Evolutionary conservation across 92 coral and sea anemone species (phyloP), one percentile per base, ranked within the genome.

Genomic region (Ricordea florida): DNA sequence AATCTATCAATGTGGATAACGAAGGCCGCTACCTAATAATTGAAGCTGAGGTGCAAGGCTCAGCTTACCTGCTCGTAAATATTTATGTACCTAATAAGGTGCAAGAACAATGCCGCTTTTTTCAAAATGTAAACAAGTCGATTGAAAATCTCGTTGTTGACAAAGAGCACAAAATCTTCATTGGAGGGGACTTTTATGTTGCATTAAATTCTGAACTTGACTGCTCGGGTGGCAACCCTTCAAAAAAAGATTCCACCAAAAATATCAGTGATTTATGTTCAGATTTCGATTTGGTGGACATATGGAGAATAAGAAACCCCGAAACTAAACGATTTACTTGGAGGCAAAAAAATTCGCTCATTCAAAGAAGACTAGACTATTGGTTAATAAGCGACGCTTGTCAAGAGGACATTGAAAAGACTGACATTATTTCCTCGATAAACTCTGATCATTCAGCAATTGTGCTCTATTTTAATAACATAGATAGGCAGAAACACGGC

Each of bases 61-160:
- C 68, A 21, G 20, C 44, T 21, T 82, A 63, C 49, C 25, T 82
- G 18, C 28, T 82, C 4, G 82, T 67, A 2, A 82, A 74, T 28
- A 30, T 82, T 10, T 74, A 82, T 30, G 88, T 77, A 8, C 88
- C 82, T 6, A 82, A 56, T 14, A 68, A 63, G 31, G 36, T 18
- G 22, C 25, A 48, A 20, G 77, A 74, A 10, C 70, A 82, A 74
- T 40, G 66, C 13, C 14, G 16, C 14, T 73, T 73, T 25, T 74
- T 62, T 33, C 58, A 45, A 18, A 63, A 66, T 5, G 5, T 82
- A 58, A 60, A 38, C 33, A 40, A 74, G 6, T 35, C 6, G 17
- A 41, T 74, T 31, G 71, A 82, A 22, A 43, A 24, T 3, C 14
- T 8, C 23, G 41, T 52, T 3, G 41, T 32, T 8, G 49, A 44